A percentile compares a stretch with the other conserved stretches of the same genome.
phyloP scores from a whole-genome alignment of 2,888 invertebrate genomes.

The Rhorus exstirpatorius region DNA sequence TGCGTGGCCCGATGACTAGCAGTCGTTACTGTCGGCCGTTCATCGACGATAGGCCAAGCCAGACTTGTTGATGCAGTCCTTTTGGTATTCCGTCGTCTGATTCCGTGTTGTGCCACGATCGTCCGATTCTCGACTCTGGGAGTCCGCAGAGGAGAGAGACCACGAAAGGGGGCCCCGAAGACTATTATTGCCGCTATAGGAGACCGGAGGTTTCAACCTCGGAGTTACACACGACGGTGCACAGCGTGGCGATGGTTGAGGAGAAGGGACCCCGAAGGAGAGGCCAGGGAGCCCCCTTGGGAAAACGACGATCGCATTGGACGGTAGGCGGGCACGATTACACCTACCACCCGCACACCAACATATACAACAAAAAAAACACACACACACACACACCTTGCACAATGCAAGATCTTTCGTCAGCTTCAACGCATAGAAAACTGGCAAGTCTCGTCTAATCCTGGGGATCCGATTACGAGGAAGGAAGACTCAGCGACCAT shows the following conservation, averaged over 20 bases:
- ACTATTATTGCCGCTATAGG: conserved; percentile 78
- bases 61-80: conserved; percentile 49
- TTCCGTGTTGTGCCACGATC: conserved; percentile 18
- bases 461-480: neutral
- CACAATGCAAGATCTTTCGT: conserved; percentile 4
- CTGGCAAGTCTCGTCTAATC: conserved; percentile 1
- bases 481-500: neutral
- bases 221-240: conserved; percentile 55
- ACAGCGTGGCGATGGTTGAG: conserved; percentile 65
- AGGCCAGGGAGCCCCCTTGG: conserved; percentile 83
- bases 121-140: conserved; percentile 51
- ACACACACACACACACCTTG: conserved; percentile 16
- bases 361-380: conserved; percentile 32
- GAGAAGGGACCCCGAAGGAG: conserved; percentile 83
- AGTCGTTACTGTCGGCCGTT: conserved; percentile 31
- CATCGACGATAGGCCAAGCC: conserved; percentile 14
- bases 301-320: conserved; percentile 85
- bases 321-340: conserved; percentile 85
- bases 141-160: conserved; percentile 27
- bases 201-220: conserved; percentile 48
- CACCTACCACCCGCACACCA: conserved; percentile 79
- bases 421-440: neutral
- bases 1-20: conserved; percentile 44
- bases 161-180: conserved; percentile 75
- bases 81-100: conserved; percentile 1